phyloP scores from a whole-genome alignment of 2,113 vertebrate genomes.

The pig (Sus scrofa) region DNA sequence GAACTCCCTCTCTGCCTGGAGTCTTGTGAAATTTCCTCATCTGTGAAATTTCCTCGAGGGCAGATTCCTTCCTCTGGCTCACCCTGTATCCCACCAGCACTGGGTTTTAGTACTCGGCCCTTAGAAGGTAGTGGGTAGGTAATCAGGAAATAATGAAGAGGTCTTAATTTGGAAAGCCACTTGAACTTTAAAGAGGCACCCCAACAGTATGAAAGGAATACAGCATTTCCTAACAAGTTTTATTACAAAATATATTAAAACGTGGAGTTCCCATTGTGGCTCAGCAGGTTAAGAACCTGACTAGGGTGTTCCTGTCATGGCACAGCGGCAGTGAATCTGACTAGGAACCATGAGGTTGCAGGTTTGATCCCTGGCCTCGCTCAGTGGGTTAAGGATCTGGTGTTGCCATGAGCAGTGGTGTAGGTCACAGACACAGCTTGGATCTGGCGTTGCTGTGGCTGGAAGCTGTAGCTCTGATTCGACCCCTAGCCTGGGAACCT shows the following conservation, averaged over 20 bases:
- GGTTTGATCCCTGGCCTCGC: too few species aligned
- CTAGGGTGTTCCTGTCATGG: too few species aligned
- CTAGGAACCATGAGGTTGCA: too few species aligned
- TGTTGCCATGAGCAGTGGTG: too few species aligned
- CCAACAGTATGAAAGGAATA: neutral
- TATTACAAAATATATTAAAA: conserved; percentile 34
- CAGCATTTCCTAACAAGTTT: neutral
- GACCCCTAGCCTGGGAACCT: too few species aligned
- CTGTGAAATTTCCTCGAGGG: neutral
- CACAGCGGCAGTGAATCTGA: too few species aligned
- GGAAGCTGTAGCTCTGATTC: too few species aligned
- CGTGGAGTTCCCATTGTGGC: too few species aligned
- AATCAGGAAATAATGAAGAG: conserved; percentile 25
- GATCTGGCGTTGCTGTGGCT: too few species aligned
- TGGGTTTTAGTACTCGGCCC: neutral
- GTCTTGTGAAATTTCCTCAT: neutral
- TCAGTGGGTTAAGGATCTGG: too few species aligned
- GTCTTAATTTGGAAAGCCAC: conserved; percentile 15
- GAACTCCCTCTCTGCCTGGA: conserved; percentile 17
- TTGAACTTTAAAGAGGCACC: neutral
- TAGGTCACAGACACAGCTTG: too few species aligned
- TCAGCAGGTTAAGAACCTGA: too few species aligned
- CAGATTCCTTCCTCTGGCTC: neutral
- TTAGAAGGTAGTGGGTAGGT: neutral
- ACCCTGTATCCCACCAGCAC: neutral